Evolutionary conservation across 2,113 vertebrate species (phyloP), one percentile per base, ranked within the genome.

Genomic region (Emydocephalus ijimae): DNA sequence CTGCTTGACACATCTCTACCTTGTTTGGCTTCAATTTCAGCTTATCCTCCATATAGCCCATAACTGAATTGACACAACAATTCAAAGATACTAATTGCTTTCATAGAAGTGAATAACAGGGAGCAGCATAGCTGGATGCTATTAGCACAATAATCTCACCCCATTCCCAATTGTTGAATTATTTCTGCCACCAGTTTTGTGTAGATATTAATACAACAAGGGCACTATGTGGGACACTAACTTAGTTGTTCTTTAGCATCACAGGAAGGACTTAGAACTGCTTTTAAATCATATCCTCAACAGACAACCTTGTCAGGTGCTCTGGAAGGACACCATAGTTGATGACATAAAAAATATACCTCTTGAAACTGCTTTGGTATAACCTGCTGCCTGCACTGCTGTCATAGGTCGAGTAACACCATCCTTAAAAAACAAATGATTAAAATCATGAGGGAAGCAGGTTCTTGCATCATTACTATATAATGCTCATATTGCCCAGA

Each of bases 311-410:
- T 39, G 2, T 21, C 34, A 43, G 34, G 20, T 21, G 74, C 74
- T 43, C 20, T 39, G 20, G 74, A 81, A 81, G 18, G 74, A 81
- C 74, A 81, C 20, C 34, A 81, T 81, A 81, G 15, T 81, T 81
- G 18, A 81, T 81, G 18, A 43, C 34, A 81, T 20, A 18, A 81
- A 96, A 57, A 89, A 94, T 18, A 34, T 96, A 99, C 99, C 99
- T 96, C 98, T 98, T 91, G 96, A 90, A 92, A 98, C 89, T 86
- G 98, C 96, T 92, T 98, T 99, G 14, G 97, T 98, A 97, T 98
- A 99, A 87, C 99, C 99, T 92, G 99, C 99, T 92, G 99, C 99
- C 96, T 98, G 98, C 91, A 99, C 98, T 87, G 99, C 99, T 90
- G 99, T 99, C 99, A 99, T 99, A 24, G 99, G 99, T 88, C 99